Conservation (phyloP, 1,140 invertebrate genomes). For the Grapholita molesta region DNA sequence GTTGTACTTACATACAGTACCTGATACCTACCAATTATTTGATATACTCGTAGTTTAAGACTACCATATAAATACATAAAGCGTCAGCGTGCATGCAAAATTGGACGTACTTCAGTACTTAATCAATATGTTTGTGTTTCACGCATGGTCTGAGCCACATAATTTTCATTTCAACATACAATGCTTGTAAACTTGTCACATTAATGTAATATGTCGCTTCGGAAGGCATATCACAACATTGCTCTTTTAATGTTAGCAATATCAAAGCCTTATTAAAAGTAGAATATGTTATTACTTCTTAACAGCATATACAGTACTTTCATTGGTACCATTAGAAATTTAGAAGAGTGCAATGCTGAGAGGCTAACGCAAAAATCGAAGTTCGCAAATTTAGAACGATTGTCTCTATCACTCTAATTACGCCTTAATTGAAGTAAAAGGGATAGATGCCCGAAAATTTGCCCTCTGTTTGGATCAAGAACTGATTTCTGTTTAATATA, state of each 20-base stretch:
- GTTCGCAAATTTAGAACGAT: too few relatives aligned
- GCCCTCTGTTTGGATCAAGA: too few relatives aligned
- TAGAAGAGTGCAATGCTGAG: too few relatives aligned
- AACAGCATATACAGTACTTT: background rate
- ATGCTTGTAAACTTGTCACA: background rate
- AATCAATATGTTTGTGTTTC: background rate
- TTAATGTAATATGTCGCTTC: slow-evolving; percentile 7
- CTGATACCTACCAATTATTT: too few relatives aligned
- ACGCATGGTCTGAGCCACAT: background rate
- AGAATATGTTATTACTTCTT: background rate
- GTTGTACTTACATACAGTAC: too few relatives aligned
- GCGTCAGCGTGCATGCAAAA: background rate
- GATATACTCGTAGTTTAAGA: background rate
- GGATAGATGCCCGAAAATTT: too few relatives aligned
- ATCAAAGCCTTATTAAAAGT: background rate
- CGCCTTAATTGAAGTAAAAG: too few relatives aligned
- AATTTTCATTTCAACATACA: background rate
- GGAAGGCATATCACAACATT: background rate
- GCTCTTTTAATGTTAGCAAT: background rate
- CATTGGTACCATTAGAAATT: too few relatives aligned
- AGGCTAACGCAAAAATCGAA: too few relatives aligned
- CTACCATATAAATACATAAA: background rate
- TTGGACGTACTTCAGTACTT: background rate
- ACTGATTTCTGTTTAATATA: too few relatives aligned
- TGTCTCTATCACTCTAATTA: too few relatives aligned